A percentile compares a stretch with the other conserved stretches of the same genome.
These are phyloP conservation scores for Odontocerum albicorne DNA, from an alignment of 2,888 invertebrate species.

Conservation along the genomic window DNA sequence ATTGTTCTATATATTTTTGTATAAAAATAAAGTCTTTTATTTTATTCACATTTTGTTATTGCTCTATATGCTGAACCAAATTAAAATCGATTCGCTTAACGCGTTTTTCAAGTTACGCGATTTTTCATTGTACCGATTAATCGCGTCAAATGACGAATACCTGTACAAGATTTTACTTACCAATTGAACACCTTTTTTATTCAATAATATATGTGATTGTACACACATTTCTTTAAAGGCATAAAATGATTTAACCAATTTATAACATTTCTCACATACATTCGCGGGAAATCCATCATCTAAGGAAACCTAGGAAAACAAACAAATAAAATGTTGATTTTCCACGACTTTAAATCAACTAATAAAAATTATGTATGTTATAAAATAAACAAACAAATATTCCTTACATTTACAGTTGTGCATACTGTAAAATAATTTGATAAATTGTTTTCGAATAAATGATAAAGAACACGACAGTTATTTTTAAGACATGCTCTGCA, in stretches of 20 bases:
- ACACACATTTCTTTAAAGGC: slow-evolving; percentile 22
- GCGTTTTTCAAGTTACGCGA: no score
- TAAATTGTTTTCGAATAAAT: slow-evolving; percentile 14
- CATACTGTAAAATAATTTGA: slow-evolving; percentile 13
- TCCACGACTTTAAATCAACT: background rate
- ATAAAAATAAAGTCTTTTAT: no score
- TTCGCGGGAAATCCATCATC: slow-evolving; percentile 24
- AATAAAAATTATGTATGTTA: no score
- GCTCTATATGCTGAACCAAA: no score
- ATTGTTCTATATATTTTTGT: no score
- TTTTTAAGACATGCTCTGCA: slow-evolving; percentile 15
- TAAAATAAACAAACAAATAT: no score
- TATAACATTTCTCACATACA: slow-evolving; percentile 23
- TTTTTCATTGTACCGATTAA: no score
- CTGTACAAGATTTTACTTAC: no score
- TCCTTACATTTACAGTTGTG: slow-evolving; percentile 14
- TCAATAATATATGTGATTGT: slow-evolving; percentile 9
- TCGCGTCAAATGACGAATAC: no score
- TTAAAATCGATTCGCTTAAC: no score
- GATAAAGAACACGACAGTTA: slow-evolving; percentile 1
- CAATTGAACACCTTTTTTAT: background rate
- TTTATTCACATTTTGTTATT: no score
- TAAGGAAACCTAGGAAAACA: slow-evolving; percentile 12
- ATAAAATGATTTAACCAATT: slow-evolving; percentile 14
- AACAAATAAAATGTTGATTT: background rate